Conservation (phyloP, 2,888 invertebrate genomes). For the Pecten maximus region DNA sequence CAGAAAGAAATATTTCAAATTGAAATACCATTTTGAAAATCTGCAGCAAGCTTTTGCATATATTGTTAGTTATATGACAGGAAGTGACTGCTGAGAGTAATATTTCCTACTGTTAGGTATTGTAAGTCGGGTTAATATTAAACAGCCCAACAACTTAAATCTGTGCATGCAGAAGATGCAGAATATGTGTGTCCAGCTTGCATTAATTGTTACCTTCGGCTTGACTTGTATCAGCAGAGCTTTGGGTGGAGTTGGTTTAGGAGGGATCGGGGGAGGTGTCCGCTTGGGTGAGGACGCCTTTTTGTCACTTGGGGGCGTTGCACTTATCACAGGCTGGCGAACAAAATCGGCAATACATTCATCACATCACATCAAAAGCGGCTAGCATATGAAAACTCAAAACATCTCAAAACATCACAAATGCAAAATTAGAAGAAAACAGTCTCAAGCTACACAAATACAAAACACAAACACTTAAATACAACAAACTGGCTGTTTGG, state of each 20-base stretch:
- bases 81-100: neutral
- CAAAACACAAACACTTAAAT: neutral
- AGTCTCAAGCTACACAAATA: neutral
- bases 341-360: neutral
- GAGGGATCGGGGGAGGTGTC: conserved; percentile 65
- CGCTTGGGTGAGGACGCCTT: conserved; percentile 45
- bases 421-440: neutral
- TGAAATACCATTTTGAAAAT: too few species aligned
- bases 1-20: too few species aligned
- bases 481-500: too few species aligned
- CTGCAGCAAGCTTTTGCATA: too few species aligned
- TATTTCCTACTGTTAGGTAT: too few species aligned
- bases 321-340: conserved; percentile 10
- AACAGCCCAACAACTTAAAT: neutral
- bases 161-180: neutral
- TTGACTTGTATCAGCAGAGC: conserved; percentile 48
- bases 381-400: conserved; percentile 4
- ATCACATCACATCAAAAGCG: conserved; percentile 7
- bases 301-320: neutral
- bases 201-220: conserved; percentile 48
- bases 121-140: too few species aligned
- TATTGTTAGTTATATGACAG: neutral
- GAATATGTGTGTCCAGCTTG: neutral
- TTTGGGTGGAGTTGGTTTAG: conserved; percentile 60
- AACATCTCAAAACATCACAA: neutral